Evolutionary conservation across 1,140 invertebrate genomes (phyloP).

Genomic region (Idris sp.): DNA sequence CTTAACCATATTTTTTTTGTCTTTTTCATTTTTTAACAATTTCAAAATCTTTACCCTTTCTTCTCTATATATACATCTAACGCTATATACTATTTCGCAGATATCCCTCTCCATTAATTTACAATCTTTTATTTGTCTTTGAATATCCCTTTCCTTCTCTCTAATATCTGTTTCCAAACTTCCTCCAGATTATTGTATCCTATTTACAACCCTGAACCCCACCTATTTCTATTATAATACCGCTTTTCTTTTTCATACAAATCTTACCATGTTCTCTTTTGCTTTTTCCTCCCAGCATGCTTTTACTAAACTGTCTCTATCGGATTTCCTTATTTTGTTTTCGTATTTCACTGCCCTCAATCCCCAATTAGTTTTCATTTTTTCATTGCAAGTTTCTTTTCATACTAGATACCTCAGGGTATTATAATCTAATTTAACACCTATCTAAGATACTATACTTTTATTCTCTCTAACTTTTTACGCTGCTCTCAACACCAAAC

Average conservation of each 20-base stretch:
- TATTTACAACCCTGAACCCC: background rate
- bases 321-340: background rate
- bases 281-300: background rate
- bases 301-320: background rate
- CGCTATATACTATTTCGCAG: background rate
- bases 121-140: constrained; percentile 1
- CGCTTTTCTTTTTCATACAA: too few species aligned
- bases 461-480: constrained; percentile 23
- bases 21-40: too few species aligned
- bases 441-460: constrained; percentile 26
- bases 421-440: constrained; percentile 17
- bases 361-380: constrained; percentile 12
- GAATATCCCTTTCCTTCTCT: constrained; percentile 8
- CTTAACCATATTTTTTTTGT: too few species aligned
- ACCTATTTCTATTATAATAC: background rate
- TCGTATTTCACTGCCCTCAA: constrained; percentile 16
- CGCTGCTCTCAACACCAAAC: constrained; percentile 26
- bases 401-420: constrained; percentile 14
- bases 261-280: constrained; percentile 9
- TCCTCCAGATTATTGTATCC: constrained; percentile 7
- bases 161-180: background rate
- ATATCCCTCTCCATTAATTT: background rate
- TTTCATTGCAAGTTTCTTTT: background rate
- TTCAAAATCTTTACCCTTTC: too few species aligned
- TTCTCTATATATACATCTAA: too few species aligned